Conservation (phyloP, 2,797 vertebrate species). For the Sebastes reedi region DNA sequence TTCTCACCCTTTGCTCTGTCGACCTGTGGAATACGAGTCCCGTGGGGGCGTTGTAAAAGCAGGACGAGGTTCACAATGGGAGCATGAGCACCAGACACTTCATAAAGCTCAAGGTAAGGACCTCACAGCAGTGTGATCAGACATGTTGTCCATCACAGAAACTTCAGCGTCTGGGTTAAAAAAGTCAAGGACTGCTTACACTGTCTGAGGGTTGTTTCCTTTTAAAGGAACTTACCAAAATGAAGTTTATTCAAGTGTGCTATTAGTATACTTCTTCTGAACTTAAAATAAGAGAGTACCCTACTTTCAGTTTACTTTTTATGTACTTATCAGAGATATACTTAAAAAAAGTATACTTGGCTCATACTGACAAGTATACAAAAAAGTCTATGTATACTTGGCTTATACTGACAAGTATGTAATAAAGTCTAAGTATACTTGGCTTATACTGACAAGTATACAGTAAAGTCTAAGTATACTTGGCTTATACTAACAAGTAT, state of each 20-base stretch:
- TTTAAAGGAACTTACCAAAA: background rate
- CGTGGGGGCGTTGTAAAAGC: conserved; percentile 44
- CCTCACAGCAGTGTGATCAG: conserved; percentile 31
- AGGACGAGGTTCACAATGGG: conserved; percentile 6
- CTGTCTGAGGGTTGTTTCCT: background rate
- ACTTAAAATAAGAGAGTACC: too few species aligned
- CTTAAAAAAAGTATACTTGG: too few species aligned
- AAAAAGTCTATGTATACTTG: fast-evolving
- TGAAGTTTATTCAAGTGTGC: too few species aligned
- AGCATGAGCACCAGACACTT: conserved; percentile 42
- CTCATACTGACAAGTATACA: too few species aligned
- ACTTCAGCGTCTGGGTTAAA: background rate
- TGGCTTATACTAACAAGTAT: too few species aligned
- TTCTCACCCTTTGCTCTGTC: conserved; percentile 42
- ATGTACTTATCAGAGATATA: fast-evolving
- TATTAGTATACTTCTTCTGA: too few species aligned
- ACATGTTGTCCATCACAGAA: conserved; percentile 21
- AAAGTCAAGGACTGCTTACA: background rate
- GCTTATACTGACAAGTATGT: too few species aligned
- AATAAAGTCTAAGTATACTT: fast-evolving
- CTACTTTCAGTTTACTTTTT: too few species aligned
- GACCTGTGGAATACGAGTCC: conserved; percentile 45
- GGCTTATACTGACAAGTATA: too few species aligned
- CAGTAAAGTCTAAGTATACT: fast-evolving
- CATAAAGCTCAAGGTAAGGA: conserved; percentile 28